Evolutionary conservation across 2,888 invertebrate genomes (phyloP).

Genomic region (Ischnus inquisitorius): DNA sequence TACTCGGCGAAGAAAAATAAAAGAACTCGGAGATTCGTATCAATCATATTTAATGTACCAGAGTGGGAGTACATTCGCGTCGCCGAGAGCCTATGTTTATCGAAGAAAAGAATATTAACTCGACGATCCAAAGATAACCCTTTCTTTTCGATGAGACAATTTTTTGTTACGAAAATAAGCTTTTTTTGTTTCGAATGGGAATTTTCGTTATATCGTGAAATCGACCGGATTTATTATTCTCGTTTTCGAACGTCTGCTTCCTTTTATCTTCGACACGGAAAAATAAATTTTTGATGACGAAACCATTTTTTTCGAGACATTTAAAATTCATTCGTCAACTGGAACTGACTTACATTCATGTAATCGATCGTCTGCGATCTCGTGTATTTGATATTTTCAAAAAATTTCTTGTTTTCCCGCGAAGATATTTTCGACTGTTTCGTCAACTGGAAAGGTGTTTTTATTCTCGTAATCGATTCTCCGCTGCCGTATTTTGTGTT

Average conservation of each 20-base stretch:
- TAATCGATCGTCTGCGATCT: too few species aligned
- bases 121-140: not conserved
- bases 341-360: too few species aligned
- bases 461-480: not conserved
- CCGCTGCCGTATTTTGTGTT: not conserved
- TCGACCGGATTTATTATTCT: too few species aligned
- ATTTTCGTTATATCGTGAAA: too few species aligned
- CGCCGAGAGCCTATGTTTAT: not conserved
- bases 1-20: not conserved
- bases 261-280: too few species aligned
- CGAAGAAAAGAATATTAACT: not conserved
- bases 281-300: too few species aligned
- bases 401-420: too few species aligned
- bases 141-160: not conserved
- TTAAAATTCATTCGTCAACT: too few species aligned
- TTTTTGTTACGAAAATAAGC: not conserved
- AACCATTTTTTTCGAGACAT: too few species aligned
- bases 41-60: constrained; percentile 18
- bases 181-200: too few species aligned
- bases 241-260: too few species aligned
- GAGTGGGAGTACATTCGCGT: not conserved
- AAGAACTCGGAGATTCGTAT: constrained; percentile 9
- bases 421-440: not conserved
- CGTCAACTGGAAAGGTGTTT: not conserved
- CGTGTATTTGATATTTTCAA: too few species aligned